These are phyloP conservation scores for Cerastoderma edule DNA, from an alignment of 2,888 invertebrate genomes.

Conservation along the genomic window DNA sequence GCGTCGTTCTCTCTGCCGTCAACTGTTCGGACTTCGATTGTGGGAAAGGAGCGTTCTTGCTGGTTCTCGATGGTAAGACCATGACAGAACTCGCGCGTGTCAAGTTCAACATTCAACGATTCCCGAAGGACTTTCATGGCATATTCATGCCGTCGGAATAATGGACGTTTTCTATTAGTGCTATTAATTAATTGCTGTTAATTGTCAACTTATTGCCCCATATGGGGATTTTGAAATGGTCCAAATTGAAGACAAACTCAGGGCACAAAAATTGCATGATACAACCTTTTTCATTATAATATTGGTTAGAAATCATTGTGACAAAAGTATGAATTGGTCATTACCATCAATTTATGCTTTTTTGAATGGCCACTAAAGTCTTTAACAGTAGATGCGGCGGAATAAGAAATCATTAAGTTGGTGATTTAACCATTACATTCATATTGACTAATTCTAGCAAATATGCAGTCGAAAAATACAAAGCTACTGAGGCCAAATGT, in stretches of 20 bases:
- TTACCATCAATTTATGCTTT: conserved; percentile 10
- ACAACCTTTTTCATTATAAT: neutral
- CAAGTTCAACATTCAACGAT: conserved; percentile 49
- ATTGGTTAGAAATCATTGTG: neutral
- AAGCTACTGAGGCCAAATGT: no score
- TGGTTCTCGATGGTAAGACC: conserved; percentile 89
- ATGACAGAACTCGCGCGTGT: conserved; percentile 91
- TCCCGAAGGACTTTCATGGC: conserved; percentile 59
- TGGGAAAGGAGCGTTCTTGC: conserved; percentile 44
- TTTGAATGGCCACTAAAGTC: no score
- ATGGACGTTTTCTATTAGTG: neutral
- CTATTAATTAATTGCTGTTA: neutral
- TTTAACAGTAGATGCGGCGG: no score
- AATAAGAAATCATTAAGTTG: no score
- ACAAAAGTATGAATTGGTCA: neutral
- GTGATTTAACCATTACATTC: no score
- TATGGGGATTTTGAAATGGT: neutral
- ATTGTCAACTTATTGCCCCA: neutral
- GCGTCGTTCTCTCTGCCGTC: conserved; percentile 50
- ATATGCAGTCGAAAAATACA: no score
- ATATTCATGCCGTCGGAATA: conserved; percentile 26
- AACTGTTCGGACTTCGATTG: conserved; percentile 35
- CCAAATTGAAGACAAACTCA: neutral
- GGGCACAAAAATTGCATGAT: neutral
- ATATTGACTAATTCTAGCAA: no score